Percentiles rank a stretch among this genome's conserved stretches.
phyloP scores from a whole-genome alignment of 30 jellyfish, hydroid and myxozoan species.

The Hydractinia echinata region DNA sequence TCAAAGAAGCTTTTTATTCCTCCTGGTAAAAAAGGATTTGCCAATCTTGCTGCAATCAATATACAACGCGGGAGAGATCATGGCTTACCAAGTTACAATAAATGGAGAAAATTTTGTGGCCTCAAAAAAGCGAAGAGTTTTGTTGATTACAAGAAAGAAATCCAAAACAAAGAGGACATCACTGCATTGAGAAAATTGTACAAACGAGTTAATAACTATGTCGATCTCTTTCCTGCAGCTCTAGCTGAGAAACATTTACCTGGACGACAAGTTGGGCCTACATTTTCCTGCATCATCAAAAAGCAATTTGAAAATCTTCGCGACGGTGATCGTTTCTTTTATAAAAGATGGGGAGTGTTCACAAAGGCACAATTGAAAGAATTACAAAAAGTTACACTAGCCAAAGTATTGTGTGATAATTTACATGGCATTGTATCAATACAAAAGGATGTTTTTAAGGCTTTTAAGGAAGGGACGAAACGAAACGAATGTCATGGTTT shows the following conservation, averaged over 20 bases:
- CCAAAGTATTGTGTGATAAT: constrained; percentile 26
- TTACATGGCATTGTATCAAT: constrained; percentile 29
- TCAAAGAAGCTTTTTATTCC: constrained; percentile 32
- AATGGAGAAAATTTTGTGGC: constrained; percentile 39
- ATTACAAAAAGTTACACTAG: constrained; percentile 14
- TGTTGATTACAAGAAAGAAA: constrained; percentile 6
- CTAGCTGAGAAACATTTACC: constrained; percentile 5
- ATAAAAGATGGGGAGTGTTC: constrained; percentile 26
- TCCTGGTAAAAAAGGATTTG: constrained; percentile 46
- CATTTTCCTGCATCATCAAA: constrained; percentile 17
- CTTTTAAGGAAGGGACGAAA: background rate
- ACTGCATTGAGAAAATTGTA: constrained; percentile 10
- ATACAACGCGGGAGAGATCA: constrained; percentile 96
- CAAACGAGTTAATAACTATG: constrained; percentile 21
- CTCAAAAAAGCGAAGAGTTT: constrained; percentile 6
- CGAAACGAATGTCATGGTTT: constrained; percentile 9
- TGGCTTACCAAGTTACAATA: constrained; percentile 78
- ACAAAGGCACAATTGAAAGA: constrained; percentile 30
- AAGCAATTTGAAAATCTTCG: constrained; percentile 25
- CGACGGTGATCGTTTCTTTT: constrained; percentile 51
- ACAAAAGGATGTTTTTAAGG: constrained; percentile 16
- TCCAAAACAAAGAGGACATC: constrained; percentile 5
- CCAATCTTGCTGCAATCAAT: constrained; percentile 71
- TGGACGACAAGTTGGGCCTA: constrained; percentile 30
- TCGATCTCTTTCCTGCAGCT: constrained; percentile 42